Evolutionary conservation across 2,113 vertebrate genomes (phyloP).

Genomic region (Caranx ignobilis): DNA sequence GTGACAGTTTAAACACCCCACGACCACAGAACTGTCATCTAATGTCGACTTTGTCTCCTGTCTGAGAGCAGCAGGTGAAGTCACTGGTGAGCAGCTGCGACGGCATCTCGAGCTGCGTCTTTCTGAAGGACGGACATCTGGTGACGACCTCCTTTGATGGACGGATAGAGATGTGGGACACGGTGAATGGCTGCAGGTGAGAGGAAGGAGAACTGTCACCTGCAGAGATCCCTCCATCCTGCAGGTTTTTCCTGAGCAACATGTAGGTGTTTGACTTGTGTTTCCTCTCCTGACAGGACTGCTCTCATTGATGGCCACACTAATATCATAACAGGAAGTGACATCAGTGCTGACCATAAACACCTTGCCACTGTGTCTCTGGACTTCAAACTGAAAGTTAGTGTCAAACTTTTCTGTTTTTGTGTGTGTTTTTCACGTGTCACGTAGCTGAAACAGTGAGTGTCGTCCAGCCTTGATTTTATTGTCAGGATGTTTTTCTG

Average conservation of each 20-base stretch:
- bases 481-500: background rate
- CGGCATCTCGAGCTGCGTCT: slow-evolving; percentile 86
- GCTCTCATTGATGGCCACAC: slow-evolving; percentile 84
- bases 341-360: slow-evolving; percentile 82
- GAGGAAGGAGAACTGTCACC: background rate
- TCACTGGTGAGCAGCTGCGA: slow-evolving; percentile 87
- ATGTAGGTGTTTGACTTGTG: background rate
- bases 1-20: too few relatives aligned
- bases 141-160: slow-evolving; percentile 88
- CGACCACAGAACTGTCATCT: background rate
- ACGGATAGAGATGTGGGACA: slow-evolving; percentile 88
- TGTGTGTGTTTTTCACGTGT: background rate
- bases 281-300: slow-evolving; percentile 75
- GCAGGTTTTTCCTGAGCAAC: background rate
- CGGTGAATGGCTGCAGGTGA: slow-evolving; percentile 85
- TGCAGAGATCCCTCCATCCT: background rate
- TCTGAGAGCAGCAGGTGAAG: slow-evolving; percentile 84
- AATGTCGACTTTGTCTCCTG: background rate
- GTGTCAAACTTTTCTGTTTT: background rate
- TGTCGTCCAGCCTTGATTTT: background rate
- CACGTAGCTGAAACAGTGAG: background rate
- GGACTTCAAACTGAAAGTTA: slow-evolving; percentile 88
- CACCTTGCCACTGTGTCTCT: slow-evolving; percentile 88
- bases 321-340: slow-evolving; percentile 85
- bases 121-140: slow-evolving; percentile 81